phyloP scores from a whole-genome alignment of 1,140 invertebrate species.

The Tenebrio molitor region DNA sequence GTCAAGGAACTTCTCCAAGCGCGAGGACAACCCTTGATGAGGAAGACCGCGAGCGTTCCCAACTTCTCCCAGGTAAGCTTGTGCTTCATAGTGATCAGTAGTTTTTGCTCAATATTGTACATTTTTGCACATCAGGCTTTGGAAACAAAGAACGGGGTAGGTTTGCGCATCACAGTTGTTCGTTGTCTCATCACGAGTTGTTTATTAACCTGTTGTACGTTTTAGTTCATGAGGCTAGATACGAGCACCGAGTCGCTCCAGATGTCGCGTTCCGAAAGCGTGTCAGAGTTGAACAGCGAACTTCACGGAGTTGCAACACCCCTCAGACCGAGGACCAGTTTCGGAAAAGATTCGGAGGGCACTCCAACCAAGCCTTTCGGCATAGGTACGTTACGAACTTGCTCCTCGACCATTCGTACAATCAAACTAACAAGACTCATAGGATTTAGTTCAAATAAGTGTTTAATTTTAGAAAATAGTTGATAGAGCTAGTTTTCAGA shows the following conservation, averaged over 20 bases:
- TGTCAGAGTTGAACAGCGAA: slow-evolving; percentile 81
- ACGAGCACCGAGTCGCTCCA: slow-evolving; percentile 82
- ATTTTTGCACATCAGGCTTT: slow-evolving; percentile 60
- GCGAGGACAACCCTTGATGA: slow-evolving; percentile 84
- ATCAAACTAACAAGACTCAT: background rate
- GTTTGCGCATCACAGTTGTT: slow-evolving; percentile 47
- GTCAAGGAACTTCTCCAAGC: slow-evolving; percentile 92
- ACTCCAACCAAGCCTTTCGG: slow-evolving; percentile 81
- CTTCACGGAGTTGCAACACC: slow-evolving; percentile 61
- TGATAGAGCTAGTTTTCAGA: slow-evolving; percentile 35
- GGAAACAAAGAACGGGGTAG: slow-evolving; percentile 65
- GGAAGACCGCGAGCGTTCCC: slow-evolving; percentile 95
- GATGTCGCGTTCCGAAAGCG: slow-evolving; percentile 84
- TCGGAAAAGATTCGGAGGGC: slow-evolving; percentile 69
- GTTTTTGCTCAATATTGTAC: slow-evolving; percentile 21
- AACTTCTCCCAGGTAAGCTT: slow-evolving; percentile 91
- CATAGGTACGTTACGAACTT: slow-evolving; percentile 74
- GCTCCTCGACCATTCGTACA: background rate
- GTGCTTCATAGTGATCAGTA: slow-evolving; percentile 46
- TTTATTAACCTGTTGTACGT: slow-evolving; percentile 58
- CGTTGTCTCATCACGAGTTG: background rate
- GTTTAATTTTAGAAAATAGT: slow-evolving; percentile 43
- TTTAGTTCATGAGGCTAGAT: slow-evolving; percentile 84
- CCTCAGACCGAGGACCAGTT: slow-evolving; percentile 65
- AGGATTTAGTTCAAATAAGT: slow-evolving; percentile 35